Base-by-base conservation (phyloP, 2,888 invertebrate genomes). In the Drosophila recens region DNA sequence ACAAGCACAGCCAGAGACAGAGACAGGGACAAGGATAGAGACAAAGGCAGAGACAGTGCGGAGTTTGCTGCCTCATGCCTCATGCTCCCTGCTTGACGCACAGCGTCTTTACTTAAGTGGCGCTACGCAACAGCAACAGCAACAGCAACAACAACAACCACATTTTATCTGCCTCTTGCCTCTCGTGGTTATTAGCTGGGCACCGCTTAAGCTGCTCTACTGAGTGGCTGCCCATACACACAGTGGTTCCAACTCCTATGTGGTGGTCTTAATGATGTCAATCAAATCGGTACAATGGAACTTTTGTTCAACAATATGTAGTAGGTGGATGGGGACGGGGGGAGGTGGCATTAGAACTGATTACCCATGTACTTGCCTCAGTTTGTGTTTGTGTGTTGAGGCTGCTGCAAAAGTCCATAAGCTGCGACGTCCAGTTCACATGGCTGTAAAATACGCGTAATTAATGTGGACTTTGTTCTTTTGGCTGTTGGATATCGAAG, bases 181-280 rank as follows among this genome's bases (percentile, higher is more conserved):
- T 17, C 36, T 69, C 38, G 38, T 38, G 75, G 81, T 79, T 88
- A 86, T 86, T 86, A 87, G 84, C 80, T 72, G 75, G 77, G 43
- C 75, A 82, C 17, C 59, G 65, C 54, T 58, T 69, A 67, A 75
- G 66, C 64, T 46, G 27, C 49, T 17, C 54, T 38, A 17, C 54
- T 42, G 68, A 82, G 80, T 68, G 72, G 65, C 63, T 52, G 63
- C 58, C 61, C 80, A 74, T 67, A 30, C 75, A 64, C 64, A 70
- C 71, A 61, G 73, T 63, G 70, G 33, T 11, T 56, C 42, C 52
- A 48, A 17, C 11, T 56, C 42, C 52, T 53, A 68, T 71, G 73
- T 71, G 59, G 34, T 72, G 87, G 74, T 83, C 87, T 86, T 89
- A 89, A 87, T 81, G 86, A 82, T 79, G 90, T 90, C 82, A 86